A percentile compares a stretch with the other conserved stretches of the same genome.
phyloP scores from a whole-genome alignment of 2,797 vertebrate species.

The Potorous gilbertii region DNA sequence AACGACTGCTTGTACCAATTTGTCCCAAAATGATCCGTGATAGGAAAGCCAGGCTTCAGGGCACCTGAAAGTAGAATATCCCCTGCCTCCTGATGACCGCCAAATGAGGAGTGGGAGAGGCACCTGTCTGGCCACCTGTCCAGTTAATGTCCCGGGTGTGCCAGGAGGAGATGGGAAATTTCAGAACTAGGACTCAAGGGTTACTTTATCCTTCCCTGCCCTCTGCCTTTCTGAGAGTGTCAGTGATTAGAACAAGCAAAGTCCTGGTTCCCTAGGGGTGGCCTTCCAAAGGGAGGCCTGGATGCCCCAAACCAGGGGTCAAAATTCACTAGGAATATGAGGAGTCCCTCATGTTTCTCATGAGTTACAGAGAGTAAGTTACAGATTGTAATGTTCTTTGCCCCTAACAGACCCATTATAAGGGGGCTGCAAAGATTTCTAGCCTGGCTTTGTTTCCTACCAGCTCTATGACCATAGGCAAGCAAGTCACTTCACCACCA shows the following conservation, averaged over 20 bases:
- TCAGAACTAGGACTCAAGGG: background rate
- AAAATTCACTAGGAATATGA: background rate
- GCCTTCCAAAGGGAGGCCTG: background rate
- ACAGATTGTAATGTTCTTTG: background rate
- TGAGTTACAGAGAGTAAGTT: background rate
- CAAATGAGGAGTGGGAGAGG: slow-evolving; percentile 22
- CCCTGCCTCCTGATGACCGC: slow-evolving; percentile 50
- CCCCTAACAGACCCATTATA: background rate
- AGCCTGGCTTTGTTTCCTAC: background rate
- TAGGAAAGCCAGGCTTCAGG: slow-evolving; percentile 64
- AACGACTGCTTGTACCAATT: slow-evolving; percentile 78
- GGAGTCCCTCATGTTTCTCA: too few species aligned
- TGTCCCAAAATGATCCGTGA: slow-evolving; percentile 68
- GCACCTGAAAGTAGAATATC: slow-evolving; percentile 57
- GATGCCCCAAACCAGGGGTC: background rate
- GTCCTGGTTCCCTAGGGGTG: too few species aligned
- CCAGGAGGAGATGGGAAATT: background rate
- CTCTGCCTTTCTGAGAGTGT: background rate
- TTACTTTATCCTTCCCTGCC: background rate
- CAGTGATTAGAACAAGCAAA: slow-evolving; percentile 1
- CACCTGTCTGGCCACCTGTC: background rate
- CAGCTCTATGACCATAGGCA: background rate
- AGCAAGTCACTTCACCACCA: background rate
- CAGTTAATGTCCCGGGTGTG: background rate
- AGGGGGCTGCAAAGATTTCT: background rate